These are phyloP conservation scores for Corythornis cristatus DNA, from an alignment of 2,113 vertebrate genomes.

Conservation along the genomic window DNA sequence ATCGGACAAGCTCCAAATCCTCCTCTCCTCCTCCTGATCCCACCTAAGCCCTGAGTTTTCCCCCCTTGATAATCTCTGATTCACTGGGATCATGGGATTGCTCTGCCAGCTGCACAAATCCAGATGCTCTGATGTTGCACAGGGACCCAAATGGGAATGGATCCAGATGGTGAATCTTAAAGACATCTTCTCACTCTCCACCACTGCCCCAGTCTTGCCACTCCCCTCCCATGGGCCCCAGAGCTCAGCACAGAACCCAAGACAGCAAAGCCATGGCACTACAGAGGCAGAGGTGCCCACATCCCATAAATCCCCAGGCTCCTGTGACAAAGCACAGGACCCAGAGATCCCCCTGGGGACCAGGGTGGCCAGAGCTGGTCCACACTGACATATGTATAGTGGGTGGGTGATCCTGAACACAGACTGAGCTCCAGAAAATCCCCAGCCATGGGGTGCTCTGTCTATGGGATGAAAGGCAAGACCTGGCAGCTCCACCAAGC, in stretches of 20 bases:
- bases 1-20: slow-evolving; percentile 46
- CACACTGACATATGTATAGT: rapidly evolving
- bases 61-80: slow-evolving; percentile 28
- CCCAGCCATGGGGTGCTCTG: neutral
- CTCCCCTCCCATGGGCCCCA: neutral
- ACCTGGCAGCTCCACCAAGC: neutral
- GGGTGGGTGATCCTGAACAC: neutral
- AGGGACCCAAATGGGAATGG: neutral
- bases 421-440: neutral
- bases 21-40: slow-evolving; percentile 33
- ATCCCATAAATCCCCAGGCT: neutral
- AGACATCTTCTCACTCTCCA: neutral
- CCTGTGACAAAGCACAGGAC: rapidly evolving
- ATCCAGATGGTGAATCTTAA: neutral
- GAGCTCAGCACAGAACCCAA: neutral
- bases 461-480: neutral
- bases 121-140: neutral
- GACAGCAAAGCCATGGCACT: neutral
- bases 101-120: slow-evolving; percentile 19
- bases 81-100: slow-evolving; percentile 22
- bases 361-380: neutral
- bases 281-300: neutral
- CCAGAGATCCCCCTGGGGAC: neutral
- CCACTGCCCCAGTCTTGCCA: neutral
- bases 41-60: neutral